Evolutionary conservation across 2,888 invertebrate genomes (phyloP), one percentile per base, ranked within the genome.

Genomic region (Hanleya hanleyi): DNA sequence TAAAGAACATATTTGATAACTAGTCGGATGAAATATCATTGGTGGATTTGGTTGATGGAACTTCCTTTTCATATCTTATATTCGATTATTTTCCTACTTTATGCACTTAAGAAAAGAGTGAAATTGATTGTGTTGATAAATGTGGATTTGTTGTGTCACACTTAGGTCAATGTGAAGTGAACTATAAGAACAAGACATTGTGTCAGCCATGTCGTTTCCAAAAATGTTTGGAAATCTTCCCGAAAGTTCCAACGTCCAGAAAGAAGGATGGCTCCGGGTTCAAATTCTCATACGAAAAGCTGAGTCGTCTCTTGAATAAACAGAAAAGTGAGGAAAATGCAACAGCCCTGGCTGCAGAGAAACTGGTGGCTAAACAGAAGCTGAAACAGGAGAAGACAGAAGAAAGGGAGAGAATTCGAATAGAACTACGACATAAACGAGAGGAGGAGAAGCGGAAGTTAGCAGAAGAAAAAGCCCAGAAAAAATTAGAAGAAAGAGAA

Each of bases 201-300:
- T 97, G 96, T 91, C 94, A 95, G 69, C 96, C 96, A 22, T 97
- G 96, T 90, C 96, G 96, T 95, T 92, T 96, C 15, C 95, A 95
- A 91, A 94, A 95, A 92, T 96, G 96, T 89, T 91, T 96, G 61
- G 80, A 82, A 67, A 71, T 75, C 50, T 81, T 82, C 62, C 73
- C 75, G 26, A 64, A 22, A 33, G 33, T 50, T 61, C 67, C 26
- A 18, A 22, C 47, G 26, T 69, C 64, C 2, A 15, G 33, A 4
- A 64, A 35, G 29, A 15, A 37, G n/a, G 36, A 32, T 9, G 38
- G 38, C 15, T 12, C 64, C 9, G 15, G 18, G 38, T 18, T 9
- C 12, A 22, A 35, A 12, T 22, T 64, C 36, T 37, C 64, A 6
- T 37, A 64, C 15, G 64, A 35, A 15, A 64, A 64, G 29, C 35